Evolutionary conservation across 92 coral and sea anemone genomes (phyloP), one percentile per base, ranked within the genome.

Genomic region (Paramuricea clavata): DNA sequence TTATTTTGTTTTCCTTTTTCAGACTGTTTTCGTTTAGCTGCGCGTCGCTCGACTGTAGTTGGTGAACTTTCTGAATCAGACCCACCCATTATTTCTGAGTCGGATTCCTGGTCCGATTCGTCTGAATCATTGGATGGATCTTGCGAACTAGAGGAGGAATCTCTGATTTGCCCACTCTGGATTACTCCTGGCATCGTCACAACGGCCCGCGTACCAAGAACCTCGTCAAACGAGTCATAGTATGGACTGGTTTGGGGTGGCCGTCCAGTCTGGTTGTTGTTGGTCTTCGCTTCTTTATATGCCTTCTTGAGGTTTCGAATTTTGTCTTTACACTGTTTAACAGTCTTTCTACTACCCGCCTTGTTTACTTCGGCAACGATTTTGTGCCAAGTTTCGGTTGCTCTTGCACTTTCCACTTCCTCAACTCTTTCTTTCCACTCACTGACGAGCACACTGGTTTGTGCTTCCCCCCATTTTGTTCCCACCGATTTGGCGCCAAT

Each of bases 271-370:
- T 80, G 57, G 1, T 81, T 83, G 79, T 92, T 92, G 85, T 92
- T 85, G 0, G n/a, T 19, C 35, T 88, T 85, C 0, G 91, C 92
- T 19, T 91, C 89, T n/a, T 91, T 91, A 85, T 88, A 88, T 12
- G 89, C 69, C 30, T 76, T 50, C 47, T 92, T 92, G 25, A 92
- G 59, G 72, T 92, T 92, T 19, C 84, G 33, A 27, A 92, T 12
- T 71, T 92, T 89, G 64, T 86, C 88, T 39, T 85, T 92, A 73
- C 93, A 89, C 47, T 92, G 95, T 27, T 92, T 89, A 0, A 47
- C 65, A 2, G 90, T 81, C 49, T 86, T 92, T 17, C 17, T 12
- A 31, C 75, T 60, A 39, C 87, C 92, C 28, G 89, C 91, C 59
- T 83, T 83, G 72, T 91, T 92, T 7, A 92, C 94, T 2, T 59